phyloP scores from a whole-genome alignment of 2,888 invertebrate genomes.

The Rhagophthalmus giganteus region DNA sequence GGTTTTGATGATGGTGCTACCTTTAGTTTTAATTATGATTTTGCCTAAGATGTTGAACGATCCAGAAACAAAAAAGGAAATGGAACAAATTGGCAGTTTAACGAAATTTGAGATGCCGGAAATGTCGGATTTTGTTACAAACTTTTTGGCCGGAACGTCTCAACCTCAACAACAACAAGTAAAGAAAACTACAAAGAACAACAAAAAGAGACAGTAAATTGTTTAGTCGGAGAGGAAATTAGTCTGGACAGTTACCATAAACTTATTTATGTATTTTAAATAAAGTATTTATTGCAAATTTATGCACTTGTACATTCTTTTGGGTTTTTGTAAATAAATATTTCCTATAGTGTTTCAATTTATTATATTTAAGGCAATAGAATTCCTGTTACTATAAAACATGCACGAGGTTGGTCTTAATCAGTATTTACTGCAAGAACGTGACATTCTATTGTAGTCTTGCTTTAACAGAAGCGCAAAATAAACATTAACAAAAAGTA shows the following conservation, averaged over 20 bases:
- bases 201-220: constrained; percentile 44
- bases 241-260: not conserved
- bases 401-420: too few species aligned
- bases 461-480: too few species aligned
- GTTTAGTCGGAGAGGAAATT: not conserved
- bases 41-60: constrained; percentile 97
- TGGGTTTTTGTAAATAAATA: too few species aligned
- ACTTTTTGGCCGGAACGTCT: constrained; percentile 76
- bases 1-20: constrained; percentile 97
- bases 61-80: constrained; percentile 94
- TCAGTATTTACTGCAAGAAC: too few species aligned
- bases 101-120: constrained; percentile 89
- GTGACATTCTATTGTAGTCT: too few species aligned
- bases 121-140: constrained; percentile 92
- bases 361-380: too few species aligned
- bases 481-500: too few species aligned
- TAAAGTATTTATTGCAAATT: not conserved
- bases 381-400: too few species aligned
- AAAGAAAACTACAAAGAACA: constrained; percentile 45
- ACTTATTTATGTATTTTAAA: not conserved
- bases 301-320: not conserved
- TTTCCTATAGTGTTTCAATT: too few species aligned
- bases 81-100: constrained; percentile 85
- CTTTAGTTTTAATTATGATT: constrained; percentile 86
- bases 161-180: constrained; percentile 39